A percentile compares a stretch with the other conserved stretches of the same genome.
Evolutionary conservation across 2,797 vertebrate genomes (phyloP).

Genomic region (Diceros bicornis): DNA sequence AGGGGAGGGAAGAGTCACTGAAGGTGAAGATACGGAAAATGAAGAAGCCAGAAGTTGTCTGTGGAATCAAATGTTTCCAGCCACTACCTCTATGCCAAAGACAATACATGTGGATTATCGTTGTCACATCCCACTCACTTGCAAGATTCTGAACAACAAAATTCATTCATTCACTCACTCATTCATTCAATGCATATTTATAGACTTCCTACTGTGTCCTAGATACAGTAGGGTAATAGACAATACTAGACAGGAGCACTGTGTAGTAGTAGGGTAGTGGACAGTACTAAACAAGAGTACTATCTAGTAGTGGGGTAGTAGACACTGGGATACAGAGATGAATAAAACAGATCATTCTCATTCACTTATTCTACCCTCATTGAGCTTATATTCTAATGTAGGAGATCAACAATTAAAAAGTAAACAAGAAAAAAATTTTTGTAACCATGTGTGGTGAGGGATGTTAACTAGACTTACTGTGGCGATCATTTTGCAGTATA

Average conservation of each 20-base stretch:
- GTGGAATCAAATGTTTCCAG: not conserved
- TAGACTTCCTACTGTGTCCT: not conserved
- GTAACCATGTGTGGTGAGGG: not conserved
- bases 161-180: not conserved
- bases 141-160: not conserved
- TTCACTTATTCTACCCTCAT: not conserved
- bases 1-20: too few species aligned
- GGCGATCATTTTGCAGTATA: not conserved
- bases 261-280: not conserved
- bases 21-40: not conserved
- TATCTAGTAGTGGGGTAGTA: not conserved
- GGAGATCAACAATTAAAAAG: not conserved
- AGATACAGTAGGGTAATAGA: not conserved
- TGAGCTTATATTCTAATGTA: not conserved
- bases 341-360: not conserved
- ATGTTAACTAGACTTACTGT: not conserved
- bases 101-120: fast-evolving
- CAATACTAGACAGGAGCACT: not conserved
- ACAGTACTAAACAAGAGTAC: not conserved
- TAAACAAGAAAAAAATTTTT: not conserved
- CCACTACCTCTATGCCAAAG: not conserved
- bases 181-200: not conserved
- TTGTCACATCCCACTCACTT: not conserved
- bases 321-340: not conserved
- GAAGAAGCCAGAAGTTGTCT: not conserved